Conservation (phyloP, 2,888 invertebrate genomes). For the Rotaria magnacalcarata region DNA sequence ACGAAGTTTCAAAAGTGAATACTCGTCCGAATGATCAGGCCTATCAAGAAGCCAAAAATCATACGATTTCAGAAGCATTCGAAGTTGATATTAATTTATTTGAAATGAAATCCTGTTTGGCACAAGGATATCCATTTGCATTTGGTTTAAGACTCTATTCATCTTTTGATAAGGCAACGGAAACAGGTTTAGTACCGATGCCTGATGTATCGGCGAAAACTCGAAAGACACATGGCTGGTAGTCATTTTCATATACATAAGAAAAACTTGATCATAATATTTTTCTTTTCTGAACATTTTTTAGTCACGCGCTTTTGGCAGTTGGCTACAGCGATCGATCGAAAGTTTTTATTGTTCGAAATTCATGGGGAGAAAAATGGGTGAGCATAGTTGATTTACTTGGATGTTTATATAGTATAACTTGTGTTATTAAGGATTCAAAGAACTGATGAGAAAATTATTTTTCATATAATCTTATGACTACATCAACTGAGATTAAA, state of each 20-base stretch:
- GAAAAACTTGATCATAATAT: no score
- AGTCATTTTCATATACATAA: no score
- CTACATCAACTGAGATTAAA: no score
- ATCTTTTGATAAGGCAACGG: neutral
- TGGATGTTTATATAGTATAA: neutral
- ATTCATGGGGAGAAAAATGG: neutral
- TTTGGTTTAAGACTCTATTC: neutral
- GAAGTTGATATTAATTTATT: neutral
- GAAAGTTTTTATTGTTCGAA: neutral
- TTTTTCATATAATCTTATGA: no score
- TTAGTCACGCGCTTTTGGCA: neutral
- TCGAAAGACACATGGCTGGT: neutral
- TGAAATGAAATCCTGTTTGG: neutral
- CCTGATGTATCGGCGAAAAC: neutral
- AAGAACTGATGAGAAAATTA: no score
- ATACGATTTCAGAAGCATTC: neutral
- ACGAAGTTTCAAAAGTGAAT: neutral
- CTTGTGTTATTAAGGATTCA: no score
- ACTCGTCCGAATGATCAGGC: neutral
- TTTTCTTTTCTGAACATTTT: neutral
- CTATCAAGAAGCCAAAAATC: neutral
- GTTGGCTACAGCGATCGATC: neutral
- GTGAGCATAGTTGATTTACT: neutral
- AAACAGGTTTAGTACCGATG: neutral
- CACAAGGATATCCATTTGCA: neutral